These are phyloP conservation scores for Gymnopithys bicolor DNA, from an alignment of 2,797 vertebrate genomes.

Conservation along the genomic window DNA sequence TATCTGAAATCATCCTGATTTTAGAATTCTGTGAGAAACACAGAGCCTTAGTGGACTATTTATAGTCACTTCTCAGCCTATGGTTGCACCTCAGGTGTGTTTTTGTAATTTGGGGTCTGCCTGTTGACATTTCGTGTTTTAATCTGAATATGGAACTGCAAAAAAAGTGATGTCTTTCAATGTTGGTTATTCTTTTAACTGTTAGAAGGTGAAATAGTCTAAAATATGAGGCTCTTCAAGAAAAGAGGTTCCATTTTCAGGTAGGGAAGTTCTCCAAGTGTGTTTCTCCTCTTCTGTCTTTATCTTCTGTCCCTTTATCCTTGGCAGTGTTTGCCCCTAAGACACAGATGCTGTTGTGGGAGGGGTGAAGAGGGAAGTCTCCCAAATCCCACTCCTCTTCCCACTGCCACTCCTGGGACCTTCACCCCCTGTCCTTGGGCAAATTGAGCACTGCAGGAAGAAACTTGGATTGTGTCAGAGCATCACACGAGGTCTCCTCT, in stretches of 20 bases:
- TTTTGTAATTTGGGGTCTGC: not conserved
- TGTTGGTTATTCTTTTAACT: not conserved
- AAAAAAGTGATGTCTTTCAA: not conserved
- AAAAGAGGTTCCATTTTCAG: not conserved
- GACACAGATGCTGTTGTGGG: not conserved
- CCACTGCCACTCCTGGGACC: not conserved
- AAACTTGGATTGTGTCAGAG: not conserved
- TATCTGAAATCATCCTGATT: not conserved
- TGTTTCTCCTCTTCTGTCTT: not conserved
- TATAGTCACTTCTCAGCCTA: not conserved
- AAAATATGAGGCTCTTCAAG: not conserved
- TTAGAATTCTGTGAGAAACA: not conserved
- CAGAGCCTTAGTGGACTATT: not conserved
- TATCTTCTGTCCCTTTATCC: not conserved
- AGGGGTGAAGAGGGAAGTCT: not conserved
- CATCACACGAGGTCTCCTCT: rapidly evolving
- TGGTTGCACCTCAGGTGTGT: constrained; percentile 13
- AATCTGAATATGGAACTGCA: not conserved
- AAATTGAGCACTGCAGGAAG: not conserved
- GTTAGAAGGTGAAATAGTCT: not conserved
- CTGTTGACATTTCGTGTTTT: not conserved
- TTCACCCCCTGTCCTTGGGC: not conserved
- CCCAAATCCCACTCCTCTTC: not conserved
- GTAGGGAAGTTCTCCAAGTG: not conserved
- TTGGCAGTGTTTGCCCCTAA: not conserved